These are phyloP conservation scores for Syritta pipiens DNA, from an alignment of 2,888 invertebrate genomes.

Conservation along the genomic window DNA sequence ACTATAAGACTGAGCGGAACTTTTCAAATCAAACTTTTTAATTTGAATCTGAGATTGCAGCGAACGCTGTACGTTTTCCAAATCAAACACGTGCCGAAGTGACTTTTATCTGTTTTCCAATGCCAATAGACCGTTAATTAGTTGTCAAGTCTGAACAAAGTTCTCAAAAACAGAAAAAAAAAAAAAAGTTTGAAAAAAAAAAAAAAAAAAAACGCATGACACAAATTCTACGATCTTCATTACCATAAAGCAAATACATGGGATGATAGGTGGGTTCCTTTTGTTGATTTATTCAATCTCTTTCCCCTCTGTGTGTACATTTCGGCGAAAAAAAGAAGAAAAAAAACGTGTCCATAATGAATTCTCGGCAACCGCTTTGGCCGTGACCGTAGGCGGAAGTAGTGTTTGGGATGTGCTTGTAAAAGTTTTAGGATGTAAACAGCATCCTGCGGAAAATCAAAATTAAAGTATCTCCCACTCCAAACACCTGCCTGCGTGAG, in stretches of 20 bases:
- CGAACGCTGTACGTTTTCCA: no score
- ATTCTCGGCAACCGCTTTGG: no score
- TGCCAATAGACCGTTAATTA: conserved; percentile 29
- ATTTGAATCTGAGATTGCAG: no score
- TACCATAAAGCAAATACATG: conserved; percentile 1
- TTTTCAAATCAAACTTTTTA: conserved; percentile 52
- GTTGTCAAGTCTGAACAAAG: conserved; percentile 12
- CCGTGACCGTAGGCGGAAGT: neutral
- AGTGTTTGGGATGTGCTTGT: conserved; percentile 32
- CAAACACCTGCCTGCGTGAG: conserved; percentile 55
- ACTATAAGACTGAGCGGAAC: conserved; percentile 13
- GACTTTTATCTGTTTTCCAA: neutral
- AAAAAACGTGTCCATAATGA: conserved; percentile 28
- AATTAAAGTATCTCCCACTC: conserved; percentile 51
- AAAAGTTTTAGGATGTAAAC: conserved; percentile 49
- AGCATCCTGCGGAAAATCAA: conserved; percentile 58
- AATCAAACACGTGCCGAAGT: conserved; percentile 18
- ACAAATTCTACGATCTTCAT: conserved; percentile 16
- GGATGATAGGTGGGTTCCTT: neutral
- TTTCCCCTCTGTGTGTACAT: neutral
- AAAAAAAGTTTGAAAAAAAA: neutral
- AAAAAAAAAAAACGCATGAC: no score
- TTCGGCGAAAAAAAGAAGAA: no score
- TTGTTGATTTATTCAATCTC: conserved; percentile 22
- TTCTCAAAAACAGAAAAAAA: no score